Evolutionary conservation across 2,797 vertebrate genomes (phyloP), one percentile per base, ranked within the genome.

Genomic region (Varecia variegata): DNA sequence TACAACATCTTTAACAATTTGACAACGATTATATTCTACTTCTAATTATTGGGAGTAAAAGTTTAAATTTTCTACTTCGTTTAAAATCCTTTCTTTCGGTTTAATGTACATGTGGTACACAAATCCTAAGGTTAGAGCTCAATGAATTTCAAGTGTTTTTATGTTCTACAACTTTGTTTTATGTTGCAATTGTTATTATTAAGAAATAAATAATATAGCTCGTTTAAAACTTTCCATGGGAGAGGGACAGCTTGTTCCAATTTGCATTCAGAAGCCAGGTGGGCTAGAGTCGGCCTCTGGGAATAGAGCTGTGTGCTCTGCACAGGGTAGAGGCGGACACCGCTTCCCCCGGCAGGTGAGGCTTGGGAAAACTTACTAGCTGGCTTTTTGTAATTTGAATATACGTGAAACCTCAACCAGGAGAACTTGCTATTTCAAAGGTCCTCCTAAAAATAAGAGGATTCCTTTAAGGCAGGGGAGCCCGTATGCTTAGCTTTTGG

Each of bases 11-110:
- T 82, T 40, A 93, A 70, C 14, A 45, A 35, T 25, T 68, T 76
- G 4, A 76, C 83, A 76, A 71, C 21, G 79, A 76, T 47, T 71
- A 30, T 38, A 65, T 47, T 76, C 47, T 91, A 82, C 30, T 71
- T 54, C 35, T 92, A 83, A 93, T 81, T 50, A 30, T 45, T 68
- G 32, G 58, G 52, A 96, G n/a, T 85, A 62, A 47, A 94, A 94
- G 38, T 80, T 84, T 38, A 82, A 74, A 27, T 77, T 92, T 95
- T 94, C 50, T 74, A 20, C 80, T 92, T 88, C 40, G 82, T 50
- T 79, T 70, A 58, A 77, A 90, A 56, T 5, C 56, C 45, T 68
- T 58, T 56, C 35, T 90, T 97, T 87, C 47, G 1, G 54, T 85
- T 92, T 89, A 67, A 79, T 73, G 20, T 40, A 40, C 2, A 15